A percentile compares a stretch with the other conserved stretches of the same genome.
Evolutionary conservation across 2,888 invertebrate species (phyloP).

Genomic region (Watsonalla cultraria): DNA sequence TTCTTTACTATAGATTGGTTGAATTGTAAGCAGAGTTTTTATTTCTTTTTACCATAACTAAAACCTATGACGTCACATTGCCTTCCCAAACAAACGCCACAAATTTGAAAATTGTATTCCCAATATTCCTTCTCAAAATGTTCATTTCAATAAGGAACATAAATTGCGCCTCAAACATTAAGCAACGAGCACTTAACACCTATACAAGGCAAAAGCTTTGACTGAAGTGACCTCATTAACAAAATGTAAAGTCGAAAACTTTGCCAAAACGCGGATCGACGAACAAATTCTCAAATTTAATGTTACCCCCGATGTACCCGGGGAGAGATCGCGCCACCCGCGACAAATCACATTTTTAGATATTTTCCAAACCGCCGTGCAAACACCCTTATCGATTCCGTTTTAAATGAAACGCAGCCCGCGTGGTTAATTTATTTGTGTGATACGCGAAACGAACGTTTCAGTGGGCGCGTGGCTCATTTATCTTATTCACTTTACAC

Average conservation of each 20-base stretch:
- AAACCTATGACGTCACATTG: too few species aligned
- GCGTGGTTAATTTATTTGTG: slow-evolving; percentile 52
- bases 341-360: slow-evolving; percentile 28
- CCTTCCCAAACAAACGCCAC: too few species aligned
- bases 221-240: slow-evolving; percentile 8
- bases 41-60: too few species aligned
- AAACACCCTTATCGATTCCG: slow-evolving; percentile 23
- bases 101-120: background rate
- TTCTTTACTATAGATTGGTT: too few species aligned
- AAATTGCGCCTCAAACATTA: background rate
- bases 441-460: slow-evolving; percentile 48
- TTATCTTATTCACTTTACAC: slow-evolving; percentile 63
- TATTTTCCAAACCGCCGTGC: slow-evolving; percentile 16
- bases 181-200: background rate
- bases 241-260: slow-evolving; percentile 9
- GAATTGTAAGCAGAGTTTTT: too few species aligned
- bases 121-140: background rate
- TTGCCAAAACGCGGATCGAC: slow-evolving; percentile 12
- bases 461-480: slow-evolving; percentile 38
- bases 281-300: slow-evolving; percentile 18
- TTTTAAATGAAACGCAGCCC: slow-evolving; percentile 26
- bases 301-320: slow-evolving; percentile 10
- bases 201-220: slow-evolving; percentile 4
- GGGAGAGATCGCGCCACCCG: slow-evolving; percentile 23
- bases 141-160: background rate